Base-by-base conservation (phyloP, 1,140 invertebrate genomes). In the Heliconius hewitsoni region DNA sequence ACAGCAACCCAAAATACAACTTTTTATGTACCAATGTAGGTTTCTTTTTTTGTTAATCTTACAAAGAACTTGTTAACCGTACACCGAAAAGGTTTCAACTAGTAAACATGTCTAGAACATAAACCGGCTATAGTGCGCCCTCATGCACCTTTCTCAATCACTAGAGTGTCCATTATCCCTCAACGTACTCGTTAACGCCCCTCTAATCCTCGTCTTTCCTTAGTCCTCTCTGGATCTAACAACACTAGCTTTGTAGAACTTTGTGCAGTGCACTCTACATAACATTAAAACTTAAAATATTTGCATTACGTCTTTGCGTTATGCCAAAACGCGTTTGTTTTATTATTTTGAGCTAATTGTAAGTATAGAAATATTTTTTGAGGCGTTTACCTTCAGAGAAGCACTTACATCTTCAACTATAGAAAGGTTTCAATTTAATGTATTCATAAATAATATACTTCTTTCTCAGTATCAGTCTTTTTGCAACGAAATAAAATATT, bases 111-210 rank as follows among this genome's bases (percentile, higher is more conserved):
- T 30, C 60, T 66, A 66, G 60, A 66, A 66, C 13, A 30, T 30
- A 66, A 66, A 30, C 60, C 27, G 60, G 23, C 60, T 16, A 27
- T 66, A 66, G 27, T 66, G 60, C 71, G 71, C 71, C 18, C 71
- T 72, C 71, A 4, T 72, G 19, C 37, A 72, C 37, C 71, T 72
- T 72, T 39, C 71, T 72, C 71, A 72, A 72, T 72, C 71, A 72
- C 34, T 72, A 11, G 71, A 72, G 71, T 39, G 71, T 72, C 71
- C 71, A 72, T 72, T 72, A 72, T 72, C 71, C 37, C 71, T 16
- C 71, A 42, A 72, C 71, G 71, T n/a, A 42, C 71, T 72, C 71
- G 71, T 72, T 72, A 42, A 42, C 30, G 19, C 71, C 71, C 37
- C 71, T 72, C 71, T 1, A 72, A 72, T 72, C 30, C 71, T 72